Base-by-base conservation (phyloP, 1,140 invertebrate genomes). In the Drosophila pruinosa region DNA sequence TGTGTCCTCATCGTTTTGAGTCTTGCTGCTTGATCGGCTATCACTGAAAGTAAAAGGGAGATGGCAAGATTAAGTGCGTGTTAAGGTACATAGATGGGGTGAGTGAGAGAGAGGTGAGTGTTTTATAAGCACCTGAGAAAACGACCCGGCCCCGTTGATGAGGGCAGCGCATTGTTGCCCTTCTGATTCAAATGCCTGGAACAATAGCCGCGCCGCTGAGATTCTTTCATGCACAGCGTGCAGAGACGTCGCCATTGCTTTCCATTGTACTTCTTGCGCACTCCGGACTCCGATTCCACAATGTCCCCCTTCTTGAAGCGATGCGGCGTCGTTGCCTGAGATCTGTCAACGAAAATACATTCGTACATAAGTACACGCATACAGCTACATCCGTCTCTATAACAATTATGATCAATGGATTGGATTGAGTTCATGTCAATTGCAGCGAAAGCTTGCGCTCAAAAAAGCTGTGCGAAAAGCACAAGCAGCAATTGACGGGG, bases 261-360 rank as follows among this genome's bases (percentile, higher is more conserved):
- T 3, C 99, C 99, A 93, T 99, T 99, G 92, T 98, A 99, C 93
- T 99, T 99, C 93, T 99, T 99, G 2, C 98, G 93, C 75, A 99
- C 98, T 71, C 98, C 98, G 90, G 97, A 98, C 43, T 98, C 97
- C 45, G 97, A 98, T 22, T 96, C 95, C 26, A 99, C 98, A 80
- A 99, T 97, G 92, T 99, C 98, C 68, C 98, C 99, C 92, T 99
- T 99, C 92, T 99, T 99, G 92, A 98, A 99, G 92, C 98, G 98
- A 92, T 98, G 97, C 89, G 97, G 97, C 64, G 97, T 97, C 78
- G 96, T 96, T 85, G 96, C 96, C 93, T 97, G 96, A 94, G 96
- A 97, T 94, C 96, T 95, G 78, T 28, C 82, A 67, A 63, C 90
- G 54, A 77, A 63, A 63, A 47, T 54, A 53, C 21, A 36, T 43